Percentiles rank a stretch among this genome's conserved stretches.
These are phyloP conservation scores for Scaptodrosophila lebanonensis DNA, from an alignment of 1,140 invertebrate genomes.

Conservation along the genomic window DNA sequence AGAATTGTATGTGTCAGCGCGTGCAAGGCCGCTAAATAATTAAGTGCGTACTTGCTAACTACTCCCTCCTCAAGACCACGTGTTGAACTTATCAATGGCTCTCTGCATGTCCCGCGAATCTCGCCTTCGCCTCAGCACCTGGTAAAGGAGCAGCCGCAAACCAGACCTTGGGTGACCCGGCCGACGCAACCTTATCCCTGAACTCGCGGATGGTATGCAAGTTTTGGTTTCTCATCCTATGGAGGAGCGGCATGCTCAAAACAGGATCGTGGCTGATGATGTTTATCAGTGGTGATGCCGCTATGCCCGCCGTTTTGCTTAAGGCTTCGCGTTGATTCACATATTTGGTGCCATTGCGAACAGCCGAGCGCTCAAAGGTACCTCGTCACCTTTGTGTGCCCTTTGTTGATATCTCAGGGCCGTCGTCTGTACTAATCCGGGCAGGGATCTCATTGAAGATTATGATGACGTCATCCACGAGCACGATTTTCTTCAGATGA, in stretches of 20 bases:
- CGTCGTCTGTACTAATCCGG: background rate
- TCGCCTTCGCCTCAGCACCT: no score
- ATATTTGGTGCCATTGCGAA: background rate
- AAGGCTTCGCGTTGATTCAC: background rate
- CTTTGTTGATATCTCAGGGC: background rate
- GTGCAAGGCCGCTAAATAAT: no score
- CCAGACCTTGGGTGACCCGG: no score
- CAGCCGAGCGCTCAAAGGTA: background rate
- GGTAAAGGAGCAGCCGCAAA: no score
- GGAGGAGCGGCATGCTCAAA: background rate
- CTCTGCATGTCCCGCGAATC: no score
- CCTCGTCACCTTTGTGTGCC: background rate
- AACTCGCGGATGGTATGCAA: no score
- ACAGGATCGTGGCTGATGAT: background rate
- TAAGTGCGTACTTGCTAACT: no score
- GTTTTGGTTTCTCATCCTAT: no score
- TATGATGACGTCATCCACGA: background rate
- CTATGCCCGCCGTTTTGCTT: background rate
- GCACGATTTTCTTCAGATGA: background rate
- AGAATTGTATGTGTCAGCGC: no score
- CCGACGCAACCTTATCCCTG: no score
- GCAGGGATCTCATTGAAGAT: conserved; percentile 1
- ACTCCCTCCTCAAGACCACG: no score
- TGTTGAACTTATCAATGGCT: no score
- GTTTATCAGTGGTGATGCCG: background rate